Conservation (phyloP, 1,140 invertebrate species). For the Goniozus legneri region DNA sequence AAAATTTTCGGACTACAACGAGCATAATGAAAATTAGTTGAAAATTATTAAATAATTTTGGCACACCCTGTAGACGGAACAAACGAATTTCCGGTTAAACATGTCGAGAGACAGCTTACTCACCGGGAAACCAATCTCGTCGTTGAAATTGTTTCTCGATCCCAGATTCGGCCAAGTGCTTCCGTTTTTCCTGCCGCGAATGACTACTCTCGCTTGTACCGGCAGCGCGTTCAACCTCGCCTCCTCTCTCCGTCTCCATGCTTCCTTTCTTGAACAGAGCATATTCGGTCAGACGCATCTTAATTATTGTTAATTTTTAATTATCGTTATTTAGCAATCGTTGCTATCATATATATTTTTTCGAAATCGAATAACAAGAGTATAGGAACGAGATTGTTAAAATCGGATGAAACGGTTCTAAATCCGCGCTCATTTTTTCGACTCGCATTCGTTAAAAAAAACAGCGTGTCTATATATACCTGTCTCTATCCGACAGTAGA, state of each 20-base stretch:
- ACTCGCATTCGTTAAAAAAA: too few species aligned
- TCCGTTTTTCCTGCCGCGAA: slow-evolving; percentile 16
- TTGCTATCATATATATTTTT: too few species aligned
- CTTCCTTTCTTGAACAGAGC: too few species aligned
- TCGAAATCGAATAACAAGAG: too few species aligned
- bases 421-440: too few species aligned
- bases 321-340: too few species aligned
- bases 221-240: slow-evolving; percentile 29
- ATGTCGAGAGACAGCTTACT: slow-evolving; percentile 20
- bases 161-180: neutral
- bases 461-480: too few species aligned
- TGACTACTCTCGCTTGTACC: slow-evolving; percentile 34
- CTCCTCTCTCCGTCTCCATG: slow-evolving; percentile 21
- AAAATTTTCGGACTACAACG: neutral
- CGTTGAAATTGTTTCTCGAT: slow-evolving; percentile 16
- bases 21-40: slow-evolving; percentile 6
- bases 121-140: slow-evolving; percentile 32
- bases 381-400: too few species aligned
- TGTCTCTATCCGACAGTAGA: too few species aligned
- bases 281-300: too few species aligned
- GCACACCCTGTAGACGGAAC: slow-evolving; percentile 1
- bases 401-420: too few species aligned
- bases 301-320: too few species aligned
- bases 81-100: slow-evolving; percentile 2
- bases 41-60: slow-evolving; percentile 2